A percentile compares a stretch with the other conserved stretches of the same genome.
Evolutionary conservation across 37 sponge, comb jelly and placozoan genomes (phyloP).

Genomic region (Chondrosia reniformis): DNA sequence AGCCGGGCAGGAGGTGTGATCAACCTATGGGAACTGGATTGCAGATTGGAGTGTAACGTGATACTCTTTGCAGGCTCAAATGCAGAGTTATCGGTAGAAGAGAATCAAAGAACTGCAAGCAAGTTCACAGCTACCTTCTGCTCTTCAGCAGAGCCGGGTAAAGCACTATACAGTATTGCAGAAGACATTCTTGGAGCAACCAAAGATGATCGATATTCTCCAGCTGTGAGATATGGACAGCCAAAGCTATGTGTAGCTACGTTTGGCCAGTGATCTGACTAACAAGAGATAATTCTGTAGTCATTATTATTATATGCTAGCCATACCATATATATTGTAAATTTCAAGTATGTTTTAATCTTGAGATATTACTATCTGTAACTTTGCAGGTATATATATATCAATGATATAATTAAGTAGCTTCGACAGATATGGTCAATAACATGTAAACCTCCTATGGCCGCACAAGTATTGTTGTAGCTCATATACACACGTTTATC

Average conservation of each 20-base stretch:
- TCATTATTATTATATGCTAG: no score
- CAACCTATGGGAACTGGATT: background rate
- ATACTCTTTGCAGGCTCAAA: background rate
- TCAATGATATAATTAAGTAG: no score
- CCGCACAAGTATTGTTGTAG: no score
- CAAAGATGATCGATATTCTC: background rate
- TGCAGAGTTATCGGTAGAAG: background rate
- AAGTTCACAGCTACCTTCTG: background rate
- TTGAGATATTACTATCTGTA: no score
- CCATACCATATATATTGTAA: no score
- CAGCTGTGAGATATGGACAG: background rate
- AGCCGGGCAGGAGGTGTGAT: constrained; percentile 13
- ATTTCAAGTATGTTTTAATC: no score
- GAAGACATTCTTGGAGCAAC: background rate
- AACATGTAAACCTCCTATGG: no score
- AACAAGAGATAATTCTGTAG: no score
- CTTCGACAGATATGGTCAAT: no score
- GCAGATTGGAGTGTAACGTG: background rate
- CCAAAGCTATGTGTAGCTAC: background rate
- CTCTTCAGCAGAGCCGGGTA: background rate
- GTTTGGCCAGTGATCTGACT: background rate
- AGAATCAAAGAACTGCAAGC: background rate
- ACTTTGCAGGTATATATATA: no score
- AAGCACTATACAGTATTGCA: background rate
- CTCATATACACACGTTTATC: no score